A percentile compares a stretch with the other conserved stretches of the same genome.
Evolutionary conservation across 2,113 vertebrate genomes (phyloP).

Genomic region (Apus apus): DNA sequence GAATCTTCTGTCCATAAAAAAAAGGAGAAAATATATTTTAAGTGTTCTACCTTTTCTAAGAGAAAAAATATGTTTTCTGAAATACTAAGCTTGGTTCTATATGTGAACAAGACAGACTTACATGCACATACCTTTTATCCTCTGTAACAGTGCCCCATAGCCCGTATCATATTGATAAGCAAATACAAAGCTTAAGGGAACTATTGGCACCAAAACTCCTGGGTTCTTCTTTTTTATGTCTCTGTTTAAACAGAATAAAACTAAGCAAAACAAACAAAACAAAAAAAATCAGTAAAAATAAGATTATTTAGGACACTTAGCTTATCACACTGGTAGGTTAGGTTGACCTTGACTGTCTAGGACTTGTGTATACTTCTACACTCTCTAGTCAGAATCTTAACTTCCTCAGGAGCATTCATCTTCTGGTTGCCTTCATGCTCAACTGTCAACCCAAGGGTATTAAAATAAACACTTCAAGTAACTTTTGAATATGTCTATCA

Average conservation of each 20-base stretch:
- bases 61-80: background rate
- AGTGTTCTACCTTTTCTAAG: background rate
- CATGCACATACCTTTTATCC: slow-evolving; percentile 82
- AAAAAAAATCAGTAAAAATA: background rate
- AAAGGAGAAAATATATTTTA: background rate
- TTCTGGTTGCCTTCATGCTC: background rate
- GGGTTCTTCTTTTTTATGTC: slow-evolving; percentile 83
- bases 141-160: slow-evolving; percentile 84
- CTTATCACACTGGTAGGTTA: background rate
- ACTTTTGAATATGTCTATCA: background rate
- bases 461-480: background rate
- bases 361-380: background rate
- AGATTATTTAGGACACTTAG: background rate
- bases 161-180: slow-evolving; percentile 86
- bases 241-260: slow-evolving; percentile 55
- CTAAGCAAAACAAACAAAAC: background rate
- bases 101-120: background rate
- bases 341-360: background rate
- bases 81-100: background rate
- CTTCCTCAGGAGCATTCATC: background rate
- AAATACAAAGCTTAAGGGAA: slow-evolving; percentile 86
- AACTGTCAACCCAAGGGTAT: background rate
- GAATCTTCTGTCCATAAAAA: background rate
- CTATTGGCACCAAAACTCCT: slow-evolving; percentile 75
- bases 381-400: background rate